Evolutionary conservation across 2,113 vertebrate species (phyloP).

Genomic region (Aythya baeri): DNA sequence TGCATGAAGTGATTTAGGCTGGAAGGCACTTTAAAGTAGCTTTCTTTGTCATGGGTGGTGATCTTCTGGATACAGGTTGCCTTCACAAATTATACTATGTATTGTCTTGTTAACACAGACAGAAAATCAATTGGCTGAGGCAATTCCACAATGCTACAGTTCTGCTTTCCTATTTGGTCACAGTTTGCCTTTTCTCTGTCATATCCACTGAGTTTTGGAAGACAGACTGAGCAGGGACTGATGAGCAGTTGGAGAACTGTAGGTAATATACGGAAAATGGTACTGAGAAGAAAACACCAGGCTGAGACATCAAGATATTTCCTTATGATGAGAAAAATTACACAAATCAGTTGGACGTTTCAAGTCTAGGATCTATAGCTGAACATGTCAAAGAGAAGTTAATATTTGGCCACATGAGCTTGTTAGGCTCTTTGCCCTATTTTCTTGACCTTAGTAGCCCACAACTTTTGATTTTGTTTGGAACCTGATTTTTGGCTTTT

Average conservation of each 20-base stretch:
- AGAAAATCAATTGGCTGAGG: conserved; percentile 7
- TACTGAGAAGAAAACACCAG: background rate
- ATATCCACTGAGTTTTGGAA: background rate
- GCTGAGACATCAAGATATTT: background rate
- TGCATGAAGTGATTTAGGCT: background rate
- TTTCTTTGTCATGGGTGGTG: background rate
- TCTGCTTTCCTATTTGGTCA: background rate
- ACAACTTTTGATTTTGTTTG: background rate
- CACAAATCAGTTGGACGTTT: background rate
- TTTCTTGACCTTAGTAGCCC: background rate
- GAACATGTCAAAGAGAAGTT: background rate
- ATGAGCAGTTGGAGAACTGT: background rate
- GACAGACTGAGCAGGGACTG: background rate
- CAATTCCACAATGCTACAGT: background rate
- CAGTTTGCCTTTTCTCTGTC: background rate
- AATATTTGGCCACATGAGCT: background rate
- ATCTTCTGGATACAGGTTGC: background rate
- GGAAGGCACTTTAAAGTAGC: background rate
- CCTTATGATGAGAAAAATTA: background rate
- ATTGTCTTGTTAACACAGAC: conserved; percentile 7
- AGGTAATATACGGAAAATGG: background rate
- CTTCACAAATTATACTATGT: background rate
- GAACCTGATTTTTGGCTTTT: background rate
- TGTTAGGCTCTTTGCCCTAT: background rate
- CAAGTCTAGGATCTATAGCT: background rate